Percentiles rank a stretch among this genome's conserved stretches.
These are phyloP conservation scores for Cyclophora albipunctata DNA, from an alignment of 2,888 invertebrate genomes.

Conservation along the genomic window DNA sequence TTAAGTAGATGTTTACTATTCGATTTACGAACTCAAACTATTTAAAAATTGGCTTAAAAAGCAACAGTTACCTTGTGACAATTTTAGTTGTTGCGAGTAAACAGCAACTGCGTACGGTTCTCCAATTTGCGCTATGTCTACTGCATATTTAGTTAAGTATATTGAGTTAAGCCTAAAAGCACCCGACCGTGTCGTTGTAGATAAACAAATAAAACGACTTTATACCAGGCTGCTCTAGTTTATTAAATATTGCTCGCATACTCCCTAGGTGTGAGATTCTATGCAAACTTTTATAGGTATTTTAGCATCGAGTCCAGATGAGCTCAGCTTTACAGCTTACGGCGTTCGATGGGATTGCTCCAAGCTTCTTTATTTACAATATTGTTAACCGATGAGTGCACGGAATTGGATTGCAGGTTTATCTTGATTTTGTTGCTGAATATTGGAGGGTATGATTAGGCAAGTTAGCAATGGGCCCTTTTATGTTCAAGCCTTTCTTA, in stretches of 20 bases:
- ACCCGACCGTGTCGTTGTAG: constrained; percentile 6
- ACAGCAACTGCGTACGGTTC: too few species aligned
- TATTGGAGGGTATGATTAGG: too few species aligned
- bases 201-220: constrained; percentile 13
- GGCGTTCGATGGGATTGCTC: background rate
- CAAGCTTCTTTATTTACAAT: constrained; percentile 2
- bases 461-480: too few species aligned
- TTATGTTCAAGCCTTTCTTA: too few species aligned
- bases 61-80: too few species aligned
- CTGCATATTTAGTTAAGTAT: background rate
- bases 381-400: too few species aligned
- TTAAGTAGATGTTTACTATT: too few species aligned
- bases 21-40: too few species aligned
- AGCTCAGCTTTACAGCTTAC: constrained; percentile 6
- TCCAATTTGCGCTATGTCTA: too few species aligned
- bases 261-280: constrained; percentile 2
- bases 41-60: too few species aligned
- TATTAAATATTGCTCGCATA: constrained; percentile 8
- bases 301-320: constrained; percentile 5
- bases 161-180: constrained; percentile 8
- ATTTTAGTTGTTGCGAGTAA: too few species aligned
- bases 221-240: constrained; percentile 5
- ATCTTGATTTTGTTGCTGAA: constrained; percentile 16
- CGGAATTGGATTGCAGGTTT: constrained; percentile 11
- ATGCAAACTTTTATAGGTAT: background rate